A percentile compares a stretch with the other conserved stretches of the same genome.
Evolutionary conservation across 1,140 invertebrate genomes (phyloP).

Genomic region (Lordiphosa stackelbergi): DNA sequence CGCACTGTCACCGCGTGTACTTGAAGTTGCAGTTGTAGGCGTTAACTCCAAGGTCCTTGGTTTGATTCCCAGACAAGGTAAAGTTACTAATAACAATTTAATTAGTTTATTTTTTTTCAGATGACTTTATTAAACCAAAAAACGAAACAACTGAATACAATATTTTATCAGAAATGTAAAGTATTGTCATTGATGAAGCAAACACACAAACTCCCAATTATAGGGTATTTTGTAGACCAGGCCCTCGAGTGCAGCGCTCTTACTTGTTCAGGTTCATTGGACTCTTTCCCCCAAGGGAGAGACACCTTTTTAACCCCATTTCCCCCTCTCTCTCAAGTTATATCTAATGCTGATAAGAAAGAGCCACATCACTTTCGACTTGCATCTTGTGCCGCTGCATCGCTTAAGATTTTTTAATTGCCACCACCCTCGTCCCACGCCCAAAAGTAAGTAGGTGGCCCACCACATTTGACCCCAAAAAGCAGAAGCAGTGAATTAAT

Average conservation of each 20-base stretch:
- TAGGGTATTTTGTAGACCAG: too few species aligned
- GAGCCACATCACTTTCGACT: constrained; percentile 10
- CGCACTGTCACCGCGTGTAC: too few species aligned
- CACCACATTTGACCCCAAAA: constrained; percentile 13
- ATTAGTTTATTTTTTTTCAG: too few species aligned
- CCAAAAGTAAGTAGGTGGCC: constrained; percentile 5
- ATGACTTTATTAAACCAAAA: too few species aligned
- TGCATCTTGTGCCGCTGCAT: constrained; percentile 20
- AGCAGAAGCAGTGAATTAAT: constrained; percentile 14
- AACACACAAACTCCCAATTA: too few species aligned
- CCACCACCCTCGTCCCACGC: neutral
- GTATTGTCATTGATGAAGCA: too few species aligned
- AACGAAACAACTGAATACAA: too few species aligned
- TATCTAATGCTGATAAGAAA: constrained; percentile 12
- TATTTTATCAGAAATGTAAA: too few species aligned
- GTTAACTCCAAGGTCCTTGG: too few species aligned
- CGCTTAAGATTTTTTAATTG: constrained; percentile 7
- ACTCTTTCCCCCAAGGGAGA: neutral
- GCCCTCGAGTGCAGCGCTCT: neutral
- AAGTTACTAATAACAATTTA: too few species aligned
- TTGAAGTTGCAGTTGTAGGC: too few species aligned
- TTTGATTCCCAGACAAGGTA: too few species aligned
- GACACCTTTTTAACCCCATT: constrained; percentile 40
- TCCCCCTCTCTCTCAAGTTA: constrained; percentile 2
- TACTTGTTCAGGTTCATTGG: constrained; percentile 28